These are phyloP conservation scores for Zosterops lateralis DNA, from an alignment of 2,113 vertebrate species.

Conservation along the genomic window DNA sequence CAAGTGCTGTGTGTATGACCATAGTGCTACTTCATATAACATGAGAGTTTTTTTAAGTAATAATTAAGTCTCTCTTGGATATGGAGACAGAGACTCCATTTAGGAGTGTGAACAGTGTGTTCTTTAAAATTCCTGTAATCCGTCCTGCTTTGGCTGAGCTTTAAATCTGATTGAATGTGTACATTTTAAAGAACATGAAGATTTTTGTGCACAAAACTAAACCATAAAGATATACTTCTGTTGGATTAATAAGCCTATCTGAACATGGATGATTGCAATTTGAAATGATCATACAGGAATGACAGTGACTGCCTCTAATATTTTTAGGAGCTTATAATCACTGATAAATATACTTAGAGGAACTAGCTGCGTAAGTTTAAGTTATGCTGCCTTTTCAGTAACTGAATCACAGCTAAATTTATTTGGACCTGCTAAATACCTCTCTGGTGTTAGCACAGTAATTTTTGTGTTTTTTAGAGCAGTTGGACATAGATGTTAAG, in stretches of 20 bases:
- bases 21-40: neutral
- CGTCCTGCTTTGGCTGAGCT: neutral
- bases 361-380: neutral
- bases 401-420: neutral
- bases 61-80: neutral
- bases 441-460: neutral
- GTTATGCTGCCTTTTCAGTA: neutral
- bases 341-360: neutral
- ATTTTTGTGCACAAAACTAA: neutral
- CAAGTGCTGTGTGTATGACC: neutral
- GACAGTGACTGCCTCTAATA: neutral
- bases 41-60: neutral
- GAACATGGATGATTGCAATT: neutral
- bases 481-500: neutral
- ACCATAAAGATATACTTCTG: neutral
- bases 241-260: neutral
- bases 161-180: neutral
- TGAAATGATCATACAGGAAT: neutral
- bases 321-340: neutral
- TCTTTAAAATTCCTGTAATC: neutral
- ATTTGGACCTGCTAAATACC: neutral
- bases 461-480: neutral
- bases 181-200: neutral
- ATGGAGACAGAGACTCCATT: neutral
- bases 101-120: neutral